A percentile compares a stretch with the other conserved stretches of the same genome.
Conservation (phyloP, 1,140 invertebrate species). For the Hylaeus volcanicus region DNA sequence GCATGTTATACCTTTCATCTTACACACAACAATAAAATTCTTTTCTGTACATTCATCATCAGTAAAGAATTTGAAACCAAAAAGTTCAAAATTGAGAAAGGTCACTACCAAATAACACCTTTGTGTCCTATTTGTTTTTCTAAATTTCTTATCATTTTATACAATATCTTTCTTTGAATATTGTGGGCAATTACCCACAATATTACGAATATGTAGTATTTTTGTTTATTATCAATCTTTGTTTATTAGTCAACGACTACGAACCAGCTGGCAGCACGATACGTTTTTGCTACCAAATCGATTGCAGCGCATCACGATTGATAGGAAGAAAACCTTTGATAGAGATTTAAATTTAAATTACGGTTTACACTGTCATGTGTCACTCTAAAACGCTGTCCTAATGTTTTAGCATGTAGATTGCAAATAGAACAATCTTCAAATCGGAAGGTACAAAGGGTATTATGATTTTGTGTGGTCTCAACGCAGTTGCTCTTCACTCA, state of each 20-base stretch:
- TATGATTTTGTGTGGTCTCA: background rate
- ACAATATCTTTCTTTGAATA: too few species aligned
- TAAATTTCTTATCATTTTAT: too few species aligned
- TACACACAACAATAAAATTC: too few species aligned
- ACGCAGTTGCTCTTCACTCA: conserved; percentile 4
- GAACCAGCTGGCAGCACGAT: conserved; percentile 31
- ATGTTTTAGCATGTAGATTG: background rate
- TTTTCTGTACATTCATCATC: too few species aligned
- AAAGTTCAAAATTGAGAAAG: too few species aligned
- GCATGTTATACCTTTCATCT: too few species aligned
- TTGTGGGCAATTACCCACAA: too few species aligned
- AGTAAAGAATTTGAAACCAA: too few species aligned
- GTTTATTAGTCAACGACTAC: too few species aligned
- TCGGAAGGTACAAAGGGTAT: background rate
- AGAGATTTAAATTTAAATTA: conserved; percentile 29
- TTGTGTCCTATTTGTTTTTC: too few species aligned
- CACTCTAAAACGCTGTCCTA: background rate
- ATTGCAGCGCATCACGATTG: background rate
- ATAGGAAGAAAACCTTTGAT: background rate
- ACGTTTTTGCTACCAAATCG: background rate
- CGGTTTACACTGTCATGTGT: background rate
- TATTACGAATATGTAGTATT: too few species aligned
- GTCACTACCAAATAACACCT: too few species aligned
- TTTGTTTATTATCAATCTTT: background rate
- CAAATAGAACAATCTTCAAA: background rate